Base-by-base conservation (phyloP, 1,140 invertebrate genomes). In the Achatina immaculata region DNA sequence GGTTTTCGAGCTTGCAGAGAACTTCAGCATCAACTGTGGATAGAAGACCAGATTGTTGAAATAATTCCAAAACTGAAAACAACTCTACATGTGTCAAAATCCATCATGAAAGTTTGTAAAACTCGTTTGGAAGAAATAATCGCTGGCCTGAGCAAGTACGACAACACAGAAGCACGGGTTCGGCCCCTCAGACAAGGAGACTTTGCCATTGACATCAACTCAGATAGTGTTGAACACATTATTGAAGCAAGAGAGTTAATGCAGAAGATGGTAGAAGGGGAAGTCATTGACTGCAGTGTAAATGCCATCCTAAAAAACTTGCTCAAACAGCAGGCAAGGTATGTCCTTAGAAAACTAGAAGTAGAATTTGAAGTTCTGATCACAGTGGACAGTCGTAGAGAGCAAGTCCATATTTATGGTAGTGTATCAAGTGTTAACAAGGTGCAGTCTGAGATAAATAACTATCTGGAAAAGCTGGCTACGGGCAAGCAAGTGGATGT, bases 381-480 rank as follows among this genome's bases (percentile, higher is more conserved):
- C 36, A 45, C 68, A n/a, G 19, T 83, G 7, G 85, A 89, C 66
- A 66, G 84, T 28, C 83, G 87, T 45, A 78, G 65, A 24, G 81
- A 84, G 38, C 83, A 81, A 19, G 14, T 90, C 0, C 80, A 82
- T n/a, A 68, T 90, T 14, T 81, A 86, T 69, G 89, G 89, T 11
- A 68, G 31, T 2, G 11, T n/a, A 0, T 28, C 51, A 31, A 28
- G 55, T 14, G 31, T 79, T n/a, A 71, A 1, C 24, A 4, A 69
- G 24, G 85, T 85, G 1, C 16, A 81, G 16, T 42, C 62, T 3
- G 45, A 80, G 58, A 84, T 87, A 7, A 75, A 81, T 24, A 43
- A 66, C 2, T 89, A 85, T 82, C 45, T 86, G 9, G 77, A 80
- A 1, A 66, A 75, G 42, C 58, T 85, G 34, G 51, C 65, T 42